Evolutionary conservation across 2,113 vertebrate genomes (phyloP), one percentile per base, ranked within the genome.

Genomic region (Riparia riparia): DNA sequence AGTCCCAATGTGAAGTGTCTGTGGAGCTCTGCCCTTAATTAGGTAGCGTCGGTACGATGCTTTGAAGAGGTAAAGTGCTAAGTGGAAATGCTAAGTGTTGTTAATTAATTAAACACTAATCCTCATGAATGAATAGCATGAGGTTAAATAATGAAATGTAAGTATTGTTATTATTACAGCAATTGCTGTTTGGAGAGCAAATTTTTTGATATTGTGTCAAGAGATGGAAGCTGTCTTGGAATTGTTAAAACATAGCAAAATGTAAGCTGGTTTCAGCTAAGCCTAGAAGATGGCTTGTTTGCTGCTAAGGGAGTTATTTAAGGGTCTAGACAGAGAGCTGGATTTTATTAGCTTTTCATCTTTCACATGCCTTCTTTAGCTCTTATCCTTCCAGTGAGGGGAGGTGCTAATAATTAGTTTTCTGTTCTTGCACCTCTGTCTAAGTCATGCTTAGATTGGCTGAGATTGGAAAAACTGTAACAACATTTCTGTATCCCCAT

Each of bases 71-170:
- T 86, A 95, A 93, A 93, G 73, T 61, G 57, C 88, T 96, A 81
- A 95, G 94, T 96, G 94, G 93, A 94, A 97, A 91, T 78, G 69
- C 92, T 95, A 94, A 95, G 95, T 97, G 95, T 94, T 94, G 80
- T 64, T 96, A 96, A 95, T 95, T 97, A 96, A 97, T 97, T 95
- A 94, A 93, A 88, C 87, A 57, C 81, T 95, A 94, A 95, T 92
- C 66, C 69, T 97, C 93, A 82, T 90, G 90, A 90, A 93, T 34
- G 6, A 96, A 96, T 94, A 94, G 76, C 94, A 90, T 94, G 95
- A 96, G 90, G 93, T 93, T 97, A 96, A 92, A 95, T 96, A 96
- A 96, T 94, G 96, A 91, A 94, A 93, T 90, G 9, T 95, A 97
- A 96, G 93, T 93, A 96, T 93, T 94, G 92, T 96, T 94, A 89